Evolutionary conservation across 2,888 invertebrate species (phyloP).

Genomic region (Tiliacea citrago): DNA sequence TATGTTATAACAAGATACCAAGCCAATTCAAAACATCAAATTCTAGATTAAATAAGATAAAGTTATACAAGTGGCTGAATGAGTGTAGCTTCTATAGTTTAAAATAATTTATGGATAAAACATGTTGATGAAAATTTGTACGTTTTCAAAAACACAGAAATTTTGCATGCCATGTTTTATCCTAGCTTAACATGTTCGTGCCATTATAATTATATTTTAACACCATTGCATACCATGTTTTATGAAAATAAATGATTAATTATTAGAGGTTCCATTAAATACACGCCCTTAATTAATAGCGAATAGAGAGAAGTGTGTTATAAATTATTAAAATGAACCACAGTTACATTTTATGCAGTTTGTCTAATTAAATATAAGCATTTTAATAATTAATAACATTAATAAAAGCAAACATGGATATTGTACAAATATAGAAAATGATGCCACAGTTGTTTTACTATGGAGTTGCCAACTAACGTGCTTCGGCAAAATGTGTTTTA

Average conservation of each 20-base stretch:
- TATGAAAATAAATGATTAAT: neutral
- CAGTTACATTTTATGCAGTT: slow-evolving; percentile 11
- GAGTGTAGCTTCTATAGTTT: too few species aligned
- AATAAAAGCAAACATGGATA: slow-evolving; percentile 6
- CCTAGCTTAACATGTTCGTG: neutral
- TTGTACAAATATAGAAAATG: neutral
- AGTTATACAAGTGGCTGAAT: too few species aligned
- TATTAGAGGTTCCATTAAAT: neutral
- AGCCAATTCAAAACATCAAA: too few species aligned
- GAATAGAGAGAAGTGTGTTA: neutral
- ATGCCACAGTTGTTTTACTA: neutral
- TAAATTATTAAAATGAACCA: neutral
- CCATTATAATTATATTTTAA: neutral
- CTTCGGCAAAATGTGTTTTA: neutral
- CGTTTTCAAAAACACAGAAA: too few species aligned
- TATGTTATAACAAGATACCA: too few species aligned
- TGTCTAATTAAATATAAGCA: neutral
- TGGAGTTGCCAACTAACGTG: neutral
- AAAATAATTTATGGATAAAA: too few species aligned
- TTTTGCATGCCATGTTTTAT: too few species aligned
- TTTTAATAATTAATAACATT: neutral
- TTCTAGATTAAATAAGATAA: too few species aligned
- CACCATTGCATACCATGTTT: neutral
- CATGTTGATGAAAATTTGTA: too few species aligned
- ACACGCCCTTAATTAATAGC: slow-evolving; percentile 3